Evolutionary conservation across 2,113 vertebrate species (phyloP), one percentile per base, ranked within the genome.

Genomic region (Crotophaga sulcirostris): DNA sequence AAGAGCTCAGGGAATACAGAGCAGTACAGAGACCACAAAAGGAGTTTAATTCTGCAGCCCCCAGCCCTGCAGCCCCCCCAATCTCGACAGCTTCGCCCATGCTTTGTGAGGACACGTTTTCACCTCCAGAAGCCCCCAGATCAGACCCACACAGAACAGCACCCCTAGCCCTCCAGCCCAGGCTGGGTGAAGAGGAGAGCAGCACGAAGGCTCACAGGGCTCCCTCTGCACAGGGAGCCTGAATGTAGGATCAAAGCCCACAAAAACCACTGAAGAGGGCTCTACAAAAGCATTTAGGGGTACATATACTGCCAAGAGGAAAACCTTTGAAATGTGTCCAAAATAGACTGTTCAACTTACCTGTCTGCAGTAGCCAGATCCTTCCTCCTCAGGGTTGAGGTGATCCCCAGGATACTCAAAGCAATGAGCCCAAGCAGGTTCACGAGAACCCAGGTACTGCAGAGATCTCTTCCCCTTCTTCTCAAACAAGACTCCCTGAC

Each of bases 51-150:
- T 34, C 5, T 52, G 5, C 47, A 78, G 55, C 18, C 40, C 34
- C 24, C 13, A 67, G 3, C 19, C 31, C n/a, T 9, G 13, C 72
- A 66, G 19, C n/a, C n/a, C 58, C 72, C 54, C 16, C 0, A 0
- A 38, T 33, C 1, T 8, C 0, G 0, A 31, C 64, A 67, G 55
- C 74, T 67, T 51, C 60, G n/a, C 51, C 20, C 2, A 2, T 51
- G 33, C 42, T 68, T 18, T 75, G 34, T 3, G 2, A 38, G 13
- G 59, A 44, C 6, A 2, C 0, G 1, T 25, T 63, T 40, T 26
- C 45, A 56, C 60, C n/a, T 89, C 11, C 5, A 45, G 42, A 47
- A 87, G 51, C 29, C 44, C 33, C 55, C 29, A 47, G 60, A 19
- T 28, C 17, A 49, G 55, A 33, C 7, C n/a, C 14, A 6, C 2